Conservation (phyloP, 2,113 vertebrate species). For the Eleginops maclovinus region DNA sequence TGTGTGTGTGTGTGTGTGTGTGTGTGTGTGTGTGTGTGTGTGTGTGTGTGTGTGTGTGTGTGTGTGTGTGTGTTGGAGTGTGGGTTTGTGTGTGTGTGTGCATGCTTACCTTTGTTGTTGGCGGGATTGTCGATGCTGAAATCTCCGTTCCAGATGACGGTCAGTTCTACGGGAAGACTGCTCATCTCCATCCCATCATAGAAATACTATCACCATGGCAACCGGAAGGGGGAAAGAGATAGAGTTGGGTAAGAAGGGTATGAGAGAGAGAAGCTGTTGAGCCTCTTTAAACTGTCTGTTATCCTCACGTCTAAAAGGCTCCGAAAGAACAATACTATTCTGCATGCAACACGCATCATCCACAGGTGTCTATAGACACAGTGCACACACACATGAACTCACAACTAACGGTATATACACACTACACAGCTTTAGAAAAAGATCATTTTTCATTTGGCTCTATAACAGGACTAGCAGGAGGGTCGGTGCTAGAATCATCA, state of each 20-base stretch:
- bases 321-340: slow-evolving; percentile 6
- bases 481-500: slow-evolving; percentile 60
- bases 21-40: not conserved
- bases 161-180: slow-evolving; percentile 95
- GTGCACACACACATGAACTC: slow-evolving; percentile 15
- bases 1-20: not conserved
- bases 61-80: not conserved
- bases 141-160: slow-evolving; percentile 98
- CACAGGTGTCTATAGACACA: slow-evolving; percentile 60
- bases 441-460: slow-evolving; percentile 55
- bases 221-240: slow-evolving; percentile 42
- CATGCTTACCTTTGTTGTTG: slow-evolving; percentile 93
- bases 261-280: slow-evolving; percentile 23
- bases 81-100: not conserved
- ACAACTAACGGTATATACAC: slow-evolving; percentile 12
- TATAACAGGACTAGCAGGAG: slow-evolving; percentile 52
- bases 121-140: slow-evolving; percentile 99
- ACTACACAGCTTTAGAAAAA: slow-evolving; percentile 19
- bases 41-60: not conserved
- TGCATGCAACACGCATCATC: slow-evolving; percentile 35
- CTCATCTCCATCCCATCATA: slow-evolving; percentile 99
- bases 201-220: slow-evolving; percentile 87
- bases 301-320: slow-evolving; percentile 45
- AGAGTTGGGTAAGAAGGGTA: slow-evolving; percentile 25
- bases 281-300: slow-evolving; percentile 53